Base-by-base conservation (phyloP, 1,140 invertebrate genomes). In the Bilobella aurantiaca region DNA sequence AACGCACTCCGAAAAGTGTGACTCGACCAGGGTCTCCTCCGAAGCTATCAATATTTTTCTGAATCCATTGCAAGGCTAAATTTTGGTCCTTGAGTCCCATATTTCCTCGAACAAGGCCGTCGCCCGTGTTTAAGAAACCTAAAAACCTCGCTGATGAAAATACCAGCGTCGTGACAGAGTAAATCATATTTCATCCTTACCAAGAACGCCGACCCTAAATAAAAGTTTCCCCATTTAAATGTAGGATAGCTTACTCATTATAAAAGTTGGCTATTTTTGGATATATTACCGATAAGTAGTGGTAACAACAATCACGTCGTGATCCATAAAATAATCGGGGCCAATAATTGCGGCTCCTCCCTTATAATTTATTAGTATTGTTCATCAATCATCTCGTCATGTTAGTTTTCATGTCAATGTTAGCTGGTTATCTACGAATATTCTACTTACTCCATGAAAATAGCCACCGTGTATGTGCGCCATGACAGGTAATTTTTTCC, bases 11-110 rank as follows among this genome's bases (percentile, higher is more conserved):
- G 25, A 62, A 62, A 14, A 62, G 16, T 16, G 60, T 62, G n/a
- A 62, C 60, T 5, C 32, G 8, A 12, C 18, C 28, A 12, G 60
- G 31, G 28, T 62, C 32, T 14, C 60, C 60, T 18, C 60, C 60
- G 25, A 62, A 62, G 3, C 23, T 28, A 16, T 5, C 37, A 47
- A 62, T 62, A 47, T 62, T 62, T 18, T 62, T 18, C 25, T 62
- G 60, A 47, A 62, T 47, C 31, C 31, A 62, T 47, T 47, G 3
- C 16, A 62, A 27, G 5, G 5, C 60, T n/a, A 62, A 47, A 21
- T 27, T 27, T 27, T 62, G 60, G 30, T 62, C 60, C 25, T 62
- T 42, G 8, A 62, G 37, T 18, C 60, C 60, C 60, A 62, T 37
- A 47, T 62, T 62, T 21, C 60, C 60, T 58, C 23, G 60, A 23